A percentile compares a stretch with the other conserved stretches of the same genome.
Evolutionary conservation across 2,113 vertebrate species (phyloP).

Genomic region (Sminthopsis crassicaudata): DNA sequence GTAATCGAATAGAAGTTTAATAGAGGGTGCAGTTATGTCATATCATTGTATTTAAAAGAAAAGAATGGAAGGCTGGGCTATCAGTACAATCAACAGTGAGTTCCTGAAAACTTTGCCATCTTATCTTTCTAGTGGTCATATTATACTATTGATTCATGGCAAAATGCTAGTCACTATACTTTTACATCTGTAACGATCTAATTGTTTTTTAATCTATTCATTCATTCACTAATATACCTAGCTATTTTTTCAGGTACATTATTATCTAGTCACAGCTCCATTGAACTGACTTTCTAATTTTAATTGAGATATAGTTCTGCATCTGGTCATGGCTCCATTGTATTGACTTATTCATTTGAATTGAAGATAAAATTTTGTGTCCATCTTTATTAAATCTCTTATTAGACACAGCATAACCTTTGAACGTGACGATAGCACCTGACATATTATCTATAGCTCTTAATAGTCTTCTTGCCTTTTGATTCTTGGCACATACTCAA

Average conservation of each 20-base stretch:
- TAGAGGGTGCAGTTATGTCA: conserved; percentile 43
- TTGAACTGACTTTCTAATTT: neutral
- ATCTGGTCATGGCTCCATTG: neutral
- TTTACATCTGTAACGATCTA: neutral
- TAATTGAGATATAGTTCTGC: neutral
- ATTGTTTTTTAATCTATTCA: neutral
- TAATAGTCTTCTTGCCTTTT: neutral
- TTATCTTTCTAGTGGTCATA: neutral
- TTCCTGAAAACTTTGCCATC: neutral
- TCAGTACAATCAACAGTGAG: neutral
- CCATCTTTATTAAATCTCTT: neutral
- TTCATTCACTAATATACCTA: neutral
- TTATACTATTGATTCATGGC: neutral
- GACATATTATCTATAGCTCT: neutral
- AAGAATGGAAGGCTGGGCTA: neutral
- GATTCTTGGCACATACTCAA: neutral
- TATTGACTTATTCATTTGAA: neutral
- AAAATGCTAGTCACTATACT: neutral
- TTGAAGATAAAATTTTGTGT: neutral
- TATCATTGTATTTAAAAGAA: conserved; percentile 27
- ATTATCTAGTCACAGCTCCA: neutral
- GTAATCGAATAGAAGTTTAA: conserved; percentile 57
- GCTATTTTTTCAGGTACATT: neutral
- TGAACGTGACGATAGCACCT: neutral
- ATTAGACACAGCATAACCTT: neutral